A percentile compares a stretch with the other conserved stretches of the same genome.
Conservation (phyloP, 2,888 invertebrate genomes). For the Pomacea canaliculata region DNA sequence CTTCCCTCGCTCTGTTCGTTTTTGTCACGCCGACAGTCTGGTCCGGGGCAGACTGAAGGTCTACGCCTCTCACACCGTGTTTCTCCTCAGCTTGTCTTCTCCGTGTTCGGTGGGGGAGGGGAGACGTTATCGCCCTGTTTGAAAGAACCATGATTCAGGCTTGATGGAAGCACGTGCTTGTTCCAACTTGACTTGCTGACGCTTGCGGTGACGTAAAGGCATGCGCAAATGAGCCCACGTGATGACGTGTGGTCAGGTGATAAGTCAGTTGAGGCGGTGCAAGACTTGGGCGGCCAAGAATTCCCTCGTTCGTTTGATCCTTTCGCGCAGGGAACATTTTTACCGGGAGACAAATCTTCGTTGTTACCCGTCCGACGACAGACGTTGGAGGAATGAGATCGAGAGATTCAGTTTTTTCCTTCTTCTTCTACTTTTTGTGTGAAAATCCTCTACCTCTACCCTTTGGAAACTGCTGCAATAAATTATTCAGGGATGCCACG, state of each 20-base stretch:
- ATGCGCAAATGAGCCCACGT: slow-evolving; percentile 25
- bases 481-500: no score
- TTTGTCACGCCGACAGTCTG: not conserved
- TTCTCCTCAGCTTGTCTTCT: not conserved
- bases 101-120: not conserved
- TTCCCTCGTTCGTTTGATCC: slow-evolving; percentile 7
- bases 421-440: not conserved
- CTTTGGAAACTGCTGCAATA: no score
- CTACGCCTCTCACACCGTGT: not conserved
- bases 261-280: slow-evolving; percentile 28
- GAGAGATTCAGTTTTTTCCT: not conserved
- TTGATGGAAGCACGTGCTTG: not conserved
- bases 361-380: not conserved
- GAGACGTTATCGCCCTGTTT: no score
- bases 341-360: not conserved
- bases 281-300: slow-evolving; percentile 17
- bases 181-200: not conserved
- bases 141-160: no score
- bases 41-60: not conserved
- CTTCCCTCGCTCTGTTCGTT: not conserved
- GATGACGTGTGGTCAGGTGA: slow-evolving; percentile 19
- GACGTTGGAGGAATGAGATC: not conserved
- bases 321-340: not conserved
- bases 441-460: no score
- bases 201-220: slow-evolving; percentile 20